These are phyloP conservation scores for Trissolcus brochymenae DNA, from an alignment of 2,888 invertebrate species.

Conservation along the genomic window DNA sequence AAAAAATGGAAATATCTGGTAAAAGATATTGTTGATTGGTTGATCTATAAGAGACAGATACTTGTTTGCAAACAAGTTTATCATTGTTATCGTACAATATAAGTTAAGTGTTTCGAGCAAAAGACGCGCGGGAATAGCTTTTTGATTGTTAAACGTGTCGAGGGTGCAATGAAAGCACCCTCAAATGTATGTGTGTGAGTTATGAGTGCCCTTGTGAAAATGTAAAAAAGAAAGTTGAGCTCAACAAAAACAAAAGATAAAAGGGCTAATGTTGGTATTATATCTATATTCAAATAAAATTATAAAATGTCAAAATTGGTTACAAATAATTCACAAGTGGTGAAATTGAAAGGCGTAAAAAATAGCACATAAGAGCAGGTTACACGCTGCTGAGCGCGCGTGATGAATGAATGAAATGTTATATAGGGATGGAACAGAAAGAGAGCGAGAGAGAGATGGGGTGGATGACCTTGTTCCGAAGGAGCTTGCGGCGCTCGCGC, in stretches of 20 bases:
- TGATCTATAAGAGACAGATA: too few species aligned
- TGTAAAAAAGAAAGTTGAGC: conserved; percentile 10
- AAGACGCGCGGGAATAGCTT: conserved; percentile 34
- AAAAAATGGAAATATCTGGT: too few species aligned
- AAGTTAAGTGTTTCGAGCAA: conserved; percentile 3
- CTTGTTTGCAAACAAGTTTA: too few species aligned
- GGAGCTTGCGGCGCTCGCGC: conserved; percentile 40
- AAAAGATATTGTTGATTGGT: too few species aligned
- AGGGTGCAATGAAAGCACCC: conserved; percentile 47
- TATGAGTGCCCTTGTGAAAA: conserved; percentile 5
- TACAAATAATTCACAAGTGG: not conserved
- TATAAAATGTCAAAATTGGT: too few species aligned
- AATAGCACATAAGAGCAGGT: conserved; percentile 36
- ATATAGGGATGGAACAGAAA: conserved; percentile 29
- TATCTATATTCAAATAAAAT: not conserved
- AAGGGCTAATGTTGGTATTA: not conserved
- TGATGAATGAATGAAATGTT: conserved; percentile 70
- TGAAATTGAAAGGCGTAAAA: conserved; percentile 25
- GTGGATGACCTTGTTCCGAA: conserved; percentile 69
- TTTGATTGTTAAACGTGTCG: conserved; percentile 49
- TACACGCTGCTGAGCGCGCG: conserved; percentile 57
- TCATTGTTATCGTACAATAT: too few species aligned
- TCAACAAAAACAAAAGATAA: conserved; percentile 25
- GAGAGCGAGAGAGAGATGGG: conserved; percentile 37
- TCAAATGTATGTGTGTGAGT: conserved; percentile 17